These are phyloP conservation scores for Porites lutea DNA, from an alignment of 64 coral and sea anemone species.

Conservation along the genomic window DNA sequence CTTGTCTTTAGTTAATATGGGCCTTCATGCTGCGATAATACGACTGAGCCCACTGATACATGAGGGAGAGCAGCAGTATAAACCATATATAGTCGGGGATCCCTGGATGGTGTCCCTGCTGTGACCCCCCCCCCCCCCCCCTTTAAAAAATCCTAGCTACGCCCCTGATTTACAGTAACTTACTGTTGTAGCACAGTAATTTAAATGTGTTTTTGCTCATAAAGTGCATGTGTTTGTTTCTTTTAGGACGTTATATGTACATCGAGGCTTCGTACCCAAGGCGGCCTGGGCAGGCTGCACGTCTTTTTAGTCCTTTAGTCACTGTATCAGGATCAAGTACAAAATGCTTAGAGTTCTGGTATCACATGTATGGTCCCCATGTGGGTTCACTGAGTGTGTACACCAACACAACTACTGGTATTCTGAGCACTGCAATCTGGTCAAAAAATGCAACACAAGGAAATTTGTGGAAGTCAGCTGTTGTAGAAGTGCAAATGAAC, in stretches of 20 bases:
- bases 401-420: conserved; percentile 61
- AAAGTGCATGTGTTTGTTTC: neutral
- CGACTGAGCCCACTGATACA: no score
- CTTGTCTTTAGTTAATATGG: no score
- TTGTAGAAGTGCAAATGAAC: conserved; percentile 63
- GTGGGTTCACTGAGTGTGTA: conserved; percentile 73
- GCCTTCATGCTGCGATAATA: no score
- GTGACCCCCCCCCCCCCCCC: no score
- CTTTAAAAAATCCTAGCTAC: no score
- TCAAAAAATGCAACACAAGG: conserved; percentile 73
- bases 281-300: conserved; percentile 55
- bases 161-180: no score
- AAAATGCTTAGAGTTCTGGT: conserved; percentile 88
- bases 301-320: conserved; percentile 59
- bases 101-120: no score
- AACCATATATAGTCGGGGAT: no score
- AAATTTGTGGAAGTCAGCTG: conserved; percentile 58
- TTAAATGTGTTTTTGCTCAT: no score
- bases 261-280: conserved; percentile 24
- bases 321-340: conserved; percentile 21
- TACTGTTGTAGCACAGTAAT: no score
- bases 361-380: conserved; percentile 85
- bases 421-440: conserved; percentile 65
- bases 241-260: conserved; percentile 66
- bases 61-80: no score